These are phyloP conservation scores for Ageneiosus marmoratus DNA, from an alignment of 2,113 vertebrate genomes.

Conservation along the genomic window DNA sequence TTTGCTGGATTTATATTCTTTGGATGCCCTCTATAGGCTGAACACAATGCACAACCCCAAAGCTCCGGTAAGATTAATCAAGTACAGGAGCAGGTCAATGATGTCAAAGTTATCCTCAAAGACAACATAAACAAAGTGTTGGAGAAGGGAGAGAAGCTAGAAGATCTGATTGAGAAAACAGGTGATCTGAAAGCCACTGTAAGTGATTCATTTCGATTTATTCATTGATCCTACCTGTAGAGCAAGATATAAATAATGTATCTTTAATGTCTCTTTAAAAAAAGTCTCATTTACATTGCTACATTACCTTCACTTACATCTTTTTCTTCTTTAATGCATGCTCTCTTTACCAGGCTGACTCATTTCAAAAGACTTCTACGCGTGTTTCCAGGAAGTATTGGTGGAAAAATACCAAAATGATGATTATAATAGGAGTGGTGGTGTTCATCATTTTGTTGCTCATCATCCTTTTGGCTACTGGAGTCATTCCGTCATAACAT, in stretches of 20 bases:
- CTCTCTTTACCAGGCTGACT: conserved; percentile 70
- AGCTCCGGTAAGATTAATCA: conserved; percentile 61
- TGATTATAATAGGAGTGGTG: conserved; percentile 72
- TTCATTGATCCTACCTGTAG: neutral
- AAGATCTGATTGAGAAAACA: conserved; percentile 71
- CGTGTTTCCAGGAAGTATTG: conserved; percentile 77
- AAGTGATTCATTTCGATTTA: conserved; percentile 53
- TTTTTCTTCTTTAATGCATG: conserved; percentile 47
- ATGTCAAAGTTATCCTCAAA: conserved; percentile 80
- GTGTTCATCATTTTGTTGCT: conserved; percentile 71
- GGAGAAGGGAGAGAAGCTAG: conserved; percentile 75
- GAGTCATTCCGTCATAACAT: conserved; percentile 64
- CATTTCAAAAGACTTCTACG: conserved; percentile 73
- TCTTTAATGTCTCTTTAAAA: neutral
- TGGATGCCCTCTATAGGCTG: conserved; percentile 58
- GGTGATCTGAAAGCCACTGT: conserved; percentile 76
- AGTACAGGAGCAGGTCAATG: conserved; percentile 78
- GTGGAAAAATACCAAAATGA: conserved; percentile 80
- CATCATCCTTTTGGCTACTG: conserved; percentile 78
- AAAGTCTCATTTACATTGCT: neutral
- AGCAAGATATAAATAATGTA: neutral
- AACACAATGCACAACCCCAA: conserved; percentile 53
- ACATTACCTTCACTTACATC: conserved; percentile 3
- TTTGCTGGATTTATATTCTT: neutral
- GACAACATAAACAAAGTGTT: conserved; percentile 84